These are phyloP conservation scores for Hypsibius dujardini DNA, from an alignment of 1,140 invertebrate species.

Conservation along the genomic window DNA sequence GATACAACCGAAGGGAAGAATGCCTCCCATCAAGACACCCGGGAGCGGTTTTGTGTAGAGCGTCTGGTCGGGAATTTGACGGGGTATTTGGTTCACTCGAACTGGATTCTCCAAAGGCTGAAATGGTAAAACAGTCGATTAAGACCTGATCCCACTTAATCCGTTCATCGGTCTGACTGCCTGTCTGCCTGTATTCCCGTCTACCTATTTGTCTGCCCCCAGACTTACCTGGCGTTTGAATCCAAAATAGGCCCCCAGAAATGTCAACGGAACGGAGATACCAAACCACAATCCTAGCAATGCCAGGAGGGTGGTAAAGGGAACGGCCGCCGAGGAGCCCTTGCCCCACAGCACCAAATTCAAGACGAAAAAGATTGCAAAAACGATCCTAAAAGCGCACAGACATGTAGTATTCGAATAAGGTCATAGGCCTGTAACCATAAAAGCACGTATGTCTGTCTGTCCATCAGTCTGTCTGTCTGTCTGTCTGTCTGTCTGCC, in stretches of 20 bases:
- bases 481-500: too few relatives aligned
- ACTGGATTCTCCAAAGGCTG: conserved; percentile 86
- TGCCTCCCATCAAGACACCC: conserved; percentile 84
- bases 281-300: conserved; percentile 88
- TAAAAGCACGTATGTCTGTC: too few relatives aligned
- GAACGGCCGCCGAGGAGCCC: conserved; percentile 80
- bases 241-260: conserved; percentile 92
- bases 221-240: conserved; percentile 74
- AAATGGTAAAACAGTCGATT: conserved; percentile 19
- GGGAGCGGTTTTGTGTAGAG: conserved; percentile 79
- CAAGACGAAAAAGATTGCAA: conserved; percentile 83
- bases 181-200: too few relatives aligned
- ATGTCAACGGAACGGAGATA: conserved; percentile 90
- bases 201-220: too few relatives aligned
- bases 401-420: neutral
- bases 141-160: conserved; percentile 16
- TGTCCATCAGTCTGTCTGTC: too few relatives aligned
- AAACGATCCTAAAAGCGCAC: conserved; percentile 55
- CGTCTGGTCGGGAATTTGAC: conserved; percentile 92
- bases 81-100: conserved; percentile 76
- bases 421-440: too few relatives aligned
- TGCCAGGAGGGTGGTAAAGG: conserved; percentile 93
- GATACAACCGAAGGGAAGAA: conserved; percentile 94
- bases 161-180: conserved; percentile 15
- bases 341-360: conserved; percentile 88